Evolutionary conservation across 2,888 invertebrate genomes (phyloP), one percentile per base, ranked within the genome.

Genomic region (Coleophora flavipennella): DNA sequence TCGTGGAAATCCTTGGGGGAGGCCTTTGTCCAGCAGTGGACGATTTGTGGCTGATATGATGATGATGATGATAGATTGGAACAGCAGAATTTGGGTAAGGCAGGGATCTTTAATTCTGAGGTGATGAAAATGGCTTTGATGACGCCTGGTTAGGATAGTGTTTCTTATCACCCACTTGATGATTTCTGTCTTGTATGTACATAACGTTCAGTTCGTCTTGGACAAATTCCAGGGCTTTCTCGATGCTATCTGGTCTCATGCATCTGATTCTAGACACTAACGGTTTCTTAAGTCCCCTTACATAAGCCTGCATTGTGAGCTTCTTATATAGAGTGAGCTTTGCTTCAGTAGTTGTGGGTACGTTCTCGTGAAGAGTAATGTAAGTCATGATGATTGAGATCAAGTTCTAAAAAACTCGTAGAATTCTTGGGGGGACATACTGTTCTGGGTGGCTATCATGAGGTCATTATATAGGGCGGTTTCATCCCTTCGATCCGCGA

Each of bases 151-250:
- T n/a, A n/a, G n/a, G n/a, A n/a, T n/a, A n/a, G n/a, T n/a, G n/a
- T n/a, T 37, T 38, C 20, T 28, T 43, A 13, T 36, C 33, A n/a
- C n/a, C n/a, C n/a, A n/a, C n/a, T n/a, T n/a, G 7, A 11, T 45
- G 40, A 31, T 43, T 45, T 4, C 46, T 37, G 1, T 41, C n/a
- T 33, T 46, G 49, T 8, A 46, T 10, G 11, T 49, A 49, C 10
- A 45, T 10, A 6, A 33, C 41, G 26, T 51, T 51, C 0, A 41
- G 3, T 31, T 49, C 46, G 9, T 48, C 46, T 2, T 48, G 48
- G 0, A 46, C 46, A 12, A 32, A 50, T n/a, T 48, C 40, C 10
- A 48, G 31, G 1, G 45, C 45, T 11, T 45, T 36, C 32, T 48
- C 44, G 8, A 43, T 38, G 7, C 36, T 29, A 2, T 12, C 35